Evolutionary conservation across 2,113 vertebrate species (phyloP).

Genomic region (Saguinus midas): DNA sequence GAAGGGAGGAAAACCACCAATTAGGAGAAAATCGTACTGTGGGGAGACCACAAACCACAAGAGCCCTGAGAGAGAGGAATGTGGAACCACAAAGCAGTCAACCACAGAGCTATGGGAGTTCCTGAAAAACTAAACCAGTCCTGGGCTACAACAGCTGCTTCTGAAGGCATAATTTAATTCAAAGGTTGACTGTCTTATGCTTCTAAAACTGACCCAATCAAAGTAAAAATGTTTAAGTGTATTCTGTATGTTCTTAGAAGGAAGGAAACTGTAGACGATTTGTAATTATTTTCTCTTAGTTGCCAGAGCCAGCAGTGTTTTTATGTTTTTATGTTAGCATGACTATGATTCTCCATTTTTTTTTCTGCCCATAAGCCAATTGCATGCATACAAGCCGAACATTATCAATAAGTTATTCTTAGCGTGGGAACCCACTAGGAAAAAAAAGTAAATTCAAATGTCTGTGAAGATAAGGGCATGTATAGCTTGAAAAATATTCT

Average conservation of each 20-base stretch:
- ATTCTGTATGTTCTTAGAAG: not conserved
- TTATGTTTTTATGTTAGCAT: not conserved
- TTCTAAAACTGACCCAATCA: constrained; percentile 1
- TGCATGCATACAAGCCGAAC: not conserved
- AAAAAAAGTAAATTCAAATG: not conserved
- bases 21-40: not conserved
- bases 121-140: not conserved
- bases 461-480: not conserved
- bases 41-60: constrained; percentile 67
- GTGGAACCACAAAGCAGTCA: constrained; percentile 14
- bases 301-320: not conserved
- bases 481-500: not conserved
- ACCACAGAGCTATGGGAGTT: not conserved
- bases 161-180: constrained; percentile 10
- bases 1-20: constrained; percentile 43
- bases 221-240: not conserved
- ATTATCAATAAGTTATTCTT: not conserved
- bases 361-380: not conserved
- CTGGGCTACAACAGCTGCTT: not conserved
- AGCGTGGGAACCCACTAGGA: not conserved
- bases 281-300: constrained; percentile 20
- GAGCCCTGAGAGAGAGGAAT: not conserved
- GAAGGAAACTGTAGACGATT: not conserved
- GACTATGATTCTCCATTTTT: not conserved
- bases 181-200: not conserved